Base-by-base conservation (phyloP, 2,888 invertebrate species). In the Yponomeuta malinellus region DNA sequence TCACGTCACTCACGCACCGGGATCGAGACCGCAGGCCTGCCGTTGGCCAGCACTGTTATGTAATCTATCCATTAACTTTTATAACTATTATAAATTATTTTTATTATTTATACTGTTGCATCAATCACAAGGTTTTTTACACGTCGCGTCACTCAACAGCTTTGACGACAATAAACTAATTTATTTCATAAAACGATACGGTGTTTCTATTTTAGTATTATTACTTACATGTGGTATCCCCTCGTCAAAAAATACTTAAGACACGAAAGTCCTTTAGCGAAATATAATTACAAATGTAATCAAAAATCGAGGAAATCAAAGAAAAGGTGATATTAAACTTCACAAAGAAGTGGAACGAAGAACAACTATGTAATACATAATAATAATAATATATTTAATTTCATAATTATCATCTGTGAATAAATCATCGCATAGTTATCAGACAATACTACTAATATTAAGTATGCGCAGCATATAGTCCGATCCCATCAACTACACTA, bases 101-200 rank as follows among this genome's bases (percentile, higher is more conserved):
- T 92, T 91, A 91, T 88, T 92, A 90, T 91, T 90, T 92, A 89
- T 89, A 91, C 89, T 86, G 87, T 88, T 87, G 85, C 86, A 84
- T 82, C 84, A 82, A 80, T 85, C 83, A 86, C 86, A 84, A 71
- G 10, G 31, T 33, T 43, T 65, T n/a, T 63, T 70, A 70, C 37
- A 70, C 63, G 48, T 31, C 31, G 3, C 68, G 68, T 68, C 68
- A 31, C 23, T 4, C 33, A 68, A 68, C 52, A 68, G 23, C 68
- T 68, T 37, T 83, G 88, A 85, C 88, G 86, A 81, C 87, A 92
- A 90, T 92, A 92, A 92, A 92, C 91, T 91, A 90, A 92, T 92
- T 89, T 91, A 91, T 90, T 90, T 89, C 90, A 87, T 90, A 90
- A 86, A 82, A 76, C 76, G 79, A 78, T 76, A 72, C 77, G 76